These are phyloP conservation scores for Aphidius gifuensis DNA, from an alignment of 1,140 invertebrate species.

Conservation along the genomic window DNA sequence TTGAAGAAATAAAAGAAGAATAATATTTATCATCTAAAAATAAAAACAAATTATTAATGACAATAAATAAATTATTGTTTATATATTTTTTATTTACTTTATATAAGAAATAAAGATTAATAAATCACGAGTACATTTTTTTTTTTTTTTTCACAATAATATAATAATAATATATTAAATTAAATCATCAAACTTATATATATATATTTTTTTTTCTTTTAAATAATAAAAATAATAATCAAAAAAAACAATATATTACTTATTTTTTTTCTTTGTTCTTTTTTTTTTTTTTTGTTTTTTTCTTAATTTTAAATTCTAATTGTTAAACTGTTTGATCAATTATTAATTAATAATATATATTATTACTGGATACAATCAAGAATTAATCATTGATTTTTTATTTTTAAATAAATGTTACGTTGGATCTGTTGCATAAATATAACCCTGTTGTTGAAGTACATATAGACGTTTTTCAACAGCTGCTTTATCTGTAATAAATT, in stretches of 20 bases:
- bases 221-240: constrained; percentile 10
- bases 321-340: neutral
- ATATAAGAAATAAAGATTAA: constrained; percentile 51
- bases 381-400: neutral
- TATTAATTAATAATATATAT: too few relatives aligned
- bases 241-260: constrained; percentile 24
- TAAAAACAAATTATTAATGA: constrained; percentile 14
- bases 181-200: constrained; percentile 27
- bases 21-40: neutral
- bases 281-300: constrained; percentile 15
- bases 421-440: constrained; percentile 69
- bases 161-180: constrained; percentile 36
- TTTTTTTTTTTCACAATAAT: constrained; percentile 1
- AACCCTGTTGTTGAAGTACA: constrained; percentile 82
- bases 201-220: constrained; percentile 30
- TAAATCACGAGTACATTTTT: constrained; percentile 38
- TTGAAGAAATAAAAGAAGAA: constrained; percentile 31
- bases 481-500: constrained; percentile 73
- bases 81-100: constrained; percentile 47
- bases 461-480: constrained; percentile 87
- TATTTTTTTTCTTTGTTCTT: constrained; percentile 18
- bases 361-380: neutral
- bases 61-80: constrained; percentile 32
- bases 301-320: constrained; percentile 18
- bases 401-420: constrained; percentile 52